Evolutionary conservation across 2,797 vertebrate species (phyloP).

Genomic region (Oceanodroma leucorhoa): DNA sequence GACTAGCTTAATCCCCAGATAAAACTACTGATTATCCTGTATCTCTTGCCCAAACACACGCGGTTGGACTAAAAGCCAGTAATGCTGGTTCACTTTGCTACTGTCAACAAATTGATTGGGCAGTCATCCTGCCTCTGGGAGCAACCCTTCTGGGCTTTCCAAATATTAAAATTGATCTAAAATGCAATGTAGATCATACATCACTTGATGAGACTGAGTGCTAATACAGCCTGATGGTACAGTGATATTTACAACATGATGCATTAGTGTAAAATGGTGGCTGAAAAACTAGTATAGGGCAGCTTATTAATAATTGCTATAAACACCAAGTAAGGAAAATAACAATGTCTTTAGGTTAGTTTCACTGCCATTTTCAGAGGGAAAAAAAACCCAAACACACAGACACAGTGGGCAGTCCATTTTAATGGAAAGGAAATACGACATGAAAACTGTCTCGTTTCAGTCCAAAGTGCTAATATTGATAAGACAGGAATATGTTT

Average conservation of each 20-base stretch:
- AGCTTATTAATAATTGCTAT: background rate
- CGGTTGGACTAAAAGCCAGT: background rate
- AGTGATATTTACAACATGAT: background rate
- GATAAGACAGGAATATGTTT: background rate
- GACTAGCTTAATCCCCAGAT: background rate
- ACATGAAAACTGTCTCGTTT: background rate
- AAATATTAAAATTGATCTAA: slow-evolving; percentile 44
- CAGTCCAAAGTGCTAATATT: slow-evolving; percentile 2
- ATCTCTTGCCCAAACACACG: background rate
- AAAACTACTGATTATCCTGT: background rate
- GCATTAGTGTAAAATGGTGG: background rate
- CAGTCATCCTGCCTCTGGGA: background rate
- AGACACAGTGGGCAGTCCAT: background rate
- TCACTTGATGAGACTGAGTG: background rate
- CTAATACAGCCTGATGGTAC: background rate
- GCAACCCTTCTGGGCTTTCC: slow-evolving; percentile 16
- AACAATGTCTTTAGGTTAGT: background rate
- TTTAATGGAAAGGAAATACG: background rate
- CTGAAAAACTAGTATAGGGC: background rate
- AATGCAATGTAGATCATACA: background rate
- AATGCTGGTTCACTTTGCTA: background rate
- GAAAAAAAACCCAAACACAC: background rate
- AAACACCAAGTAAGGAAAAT: background rate
- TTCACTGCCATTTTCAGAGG: background rate
- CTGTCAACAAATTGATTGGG: slow-evolving; percentile 28